Percentiles rank a stretch among this genome's conserved stretches.
These are phyloP conservation scores for Itoplectis maculator DNA, from an alignment of 2,888 invertebrate genomes.

Conservation along the genomic window DNA sequence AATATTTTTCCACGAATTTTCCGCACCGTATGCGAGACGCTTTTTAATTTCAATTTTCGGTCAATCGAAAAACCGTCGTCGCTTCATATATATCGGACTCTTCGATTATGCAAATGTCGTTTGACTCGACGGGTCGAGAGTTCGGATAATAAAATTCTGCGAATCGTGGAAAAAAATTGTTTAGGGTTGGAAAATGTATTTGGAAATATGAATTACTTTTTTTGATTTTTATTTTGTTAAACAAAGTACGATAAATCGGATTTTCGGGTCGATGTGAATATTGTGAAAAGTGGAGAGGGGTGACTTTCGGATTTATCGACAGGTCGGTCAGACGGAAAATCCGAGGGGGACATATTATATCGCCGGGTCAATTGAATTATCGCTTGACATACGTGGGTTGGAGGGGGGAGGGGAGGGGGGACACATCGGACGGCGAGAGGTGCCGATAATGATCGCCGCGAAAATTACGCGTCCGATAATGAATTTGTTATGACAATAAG, in stretches of 20 bases:
- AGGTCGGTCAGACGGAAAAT: background rate
- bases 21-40: too few species aligned
- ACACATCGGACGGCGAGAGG: background rate
- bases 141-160: background rate
- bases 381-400: background rate
- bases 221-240: too few species aligned
- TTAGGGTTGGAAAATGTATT: background rate
- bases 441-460: conserved; percentile 7
- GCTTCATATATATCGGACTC: background rate
- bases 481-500: conserved; percentile 36
- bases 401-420: background rate
- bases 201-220: too few species aligned
- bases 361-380: background rate
- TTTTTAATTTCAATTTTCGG: background rate
- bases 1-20: background rate
- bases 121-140: background rate
- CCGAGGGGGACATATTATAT: background rate
- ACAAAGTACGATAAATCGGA: too few species aligned
- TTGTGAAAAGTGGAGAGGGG: too few species aligned
- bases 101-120: background rate
- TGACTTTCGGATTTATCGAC: background rate
- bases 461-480: conserved; percentile 18
- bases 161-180: background rate
- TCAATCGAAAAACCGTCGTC: background rate
- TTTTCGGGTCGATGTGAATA: too few species aligned